Conservation (phyloP, 2,888 invertebrate genomes). For the Lysandra coridon region DNA sequence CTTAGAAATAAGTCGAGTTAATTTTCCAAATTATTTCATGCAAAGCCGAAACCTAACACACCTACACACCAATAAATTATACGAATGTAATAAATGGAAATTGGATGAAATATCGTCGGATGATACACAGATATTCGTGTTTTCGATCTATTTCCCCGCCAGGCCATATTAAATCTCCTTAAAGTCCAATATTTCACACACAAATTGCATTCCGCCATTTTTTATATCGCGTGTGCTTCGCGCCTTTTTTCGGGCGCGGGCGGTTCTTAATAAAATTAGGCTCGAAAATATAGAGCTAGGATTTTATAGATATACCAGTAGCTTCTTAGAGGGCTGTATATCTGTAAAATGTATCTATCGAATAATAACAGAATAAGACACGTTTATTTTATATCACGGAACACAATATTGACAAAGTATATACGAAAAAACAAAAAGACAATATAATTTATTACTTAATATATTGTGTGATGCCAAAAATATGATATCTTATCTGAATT, state of each 20-base stretch:
- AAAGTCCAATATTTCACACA: constrained; percentile 80
- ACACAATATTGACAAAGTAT: too few species aligned
- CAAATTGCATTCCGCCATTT: constrained; percentile 78
- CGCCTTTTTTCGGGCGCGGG: constrained; percentile 78
- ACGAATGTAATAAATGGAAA: constrained; percentile 8
- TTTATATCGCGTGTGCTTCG: constrained; percentile 81
- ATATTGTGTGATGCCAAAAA: too few species aligned
- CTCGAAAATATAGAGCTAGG: constrained; percentile 57
- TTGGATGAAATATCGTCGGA: constrained; percentile 13
- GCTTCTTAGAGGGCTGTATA: not conserved
- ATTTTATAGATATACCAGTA: constrained; percentile 50
- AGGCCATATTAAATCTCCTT: constrained; percentile 73
- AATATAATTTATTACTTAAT: too few species aligned
- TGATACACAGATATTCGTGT: constrained; percentile 20
- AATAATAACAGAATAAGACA: too few species aligned
- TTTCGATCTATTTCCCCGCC: constrained; percentile 44
- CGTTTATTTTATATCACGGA: too few species aligned
- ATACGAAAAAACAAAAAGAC: too few species aligned
- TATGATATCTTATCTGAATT: too few species aligned
- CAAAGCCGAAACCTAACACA: not conserved
- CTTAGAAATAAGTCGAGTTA: too few species aligned
- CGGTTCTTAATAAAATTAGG: constrained; percentile 80
- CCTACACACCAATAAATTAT: not conserved
- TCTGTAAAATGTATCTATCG: too few species aligned
- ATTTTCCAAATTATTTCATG: not conserved